Base-by-base conservation (phyloP, 2,888 invertebrate species). In the Yponomeuta plumbellus region DNA sequence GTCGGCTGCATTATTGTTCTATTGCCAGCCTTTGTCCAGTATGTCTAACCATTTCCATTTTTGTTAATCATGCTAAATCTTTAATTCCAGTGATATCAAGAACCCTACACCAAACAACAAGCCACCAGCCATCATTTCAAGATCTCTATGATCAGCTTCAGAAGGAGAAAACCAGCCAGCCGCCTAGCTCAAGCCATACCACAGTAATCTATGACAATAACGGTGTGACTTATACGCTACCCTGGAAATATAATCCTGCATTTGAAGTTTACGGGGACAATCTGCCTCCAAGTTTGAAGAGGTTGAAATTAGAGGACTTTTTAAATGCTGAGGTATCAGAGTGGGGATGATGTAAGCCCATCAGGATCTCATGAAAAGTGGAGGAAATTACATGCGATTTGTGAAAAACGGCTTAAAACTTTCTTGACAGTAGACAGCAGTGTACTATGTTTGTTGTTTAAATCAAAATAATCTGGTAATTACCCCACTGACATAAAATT, bases 271-370 rank as follows among this genome's bases (percentile, higher is more conserved):
- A 87, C 70, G 75, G 77, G 4, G 90, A 92, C 70, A 74, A 72
- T 66, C 77, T 94, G 68, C 94, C 95, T 20, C 93, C 93, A 0
- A 95, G 94, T 63, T 72, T 94, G 13, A 91, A 86, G 72, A 92
- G 91, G 70, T 80, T 94, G 34, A 91, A 85, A 63, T 79, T 92
- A 0, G 90, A 93, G 66, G 90, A 92, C 72, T 92, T 94, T 72
- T 70, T 70, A 10, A 76, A 91, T 73, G 86, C 84, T 5, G 78
- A 88, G 71, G 87, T 93, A 75, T 84, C 79, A 67, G 88, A 90
- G 69, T 94, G 94, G 94, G 94, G 94, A 20, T 87, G 73, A 76
- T 64, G 34, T 52, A 13, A 8, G 34, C 8, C 6, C 34, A 34
- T 10, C 34, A 34, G 6, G 34, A 34, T 34, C 34, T 34, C 34